Conservation (phyloP, 1,140 invertebrate genomes). For the Drosophila sucinea region DNA sequence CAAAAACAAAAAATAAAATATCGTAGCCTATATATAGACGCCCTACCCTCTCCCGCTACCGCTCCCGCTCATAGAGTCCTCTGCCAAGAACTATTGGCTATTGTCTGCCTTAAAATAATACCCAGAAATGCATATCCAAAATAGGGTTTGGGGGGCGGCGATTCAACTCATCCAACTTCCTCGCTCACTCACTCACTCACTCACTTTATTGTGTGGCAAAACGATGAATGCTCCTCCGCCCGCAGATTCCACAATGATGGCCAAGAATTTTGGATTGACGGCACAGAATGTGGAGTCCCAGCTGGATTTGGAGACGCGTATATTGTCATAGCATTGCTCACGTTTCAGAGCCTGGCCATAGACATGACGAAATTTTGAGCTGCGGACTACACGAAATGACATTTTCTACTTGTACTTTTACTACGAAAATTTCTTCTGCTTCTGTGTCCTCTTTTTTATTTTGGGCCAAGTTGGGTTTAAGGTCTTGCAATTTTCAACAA, state of each 20-base stretch:
- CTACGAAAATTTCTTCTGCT: neutral
- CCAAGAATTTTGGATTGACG: conserved; percentile 99
- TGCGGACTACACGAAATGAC: conserved; percentile 97
- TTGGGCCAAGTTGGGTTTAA: neutral
- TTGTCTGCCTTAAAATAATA: conserved; percentile 52
- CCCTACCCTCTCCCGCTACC: neutral
- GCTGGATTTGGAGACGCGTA: conserved; percentile 98
- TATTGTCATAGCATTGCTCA: conserved; percentile 99
- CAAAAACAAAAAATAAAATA: conserved; percentile 21
- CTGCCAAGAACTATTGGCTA: conserved; percentile 18
- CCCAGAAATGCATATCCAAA: conserved; percentile 15
- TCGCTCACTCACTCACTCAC: conserved; percentile 30
- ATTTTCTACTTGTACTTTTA: conserved; percentile 84
- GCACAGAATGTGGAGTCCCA: conserved; percentile 99
- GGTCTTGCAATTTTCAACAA: neutral
- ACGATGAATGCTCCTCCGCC: conserved; percentile 99
- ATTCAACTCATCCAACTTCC: conserved; percentile 15
- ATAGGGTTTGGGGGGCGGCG: conserved; percentile 17
- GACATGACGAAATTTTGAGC: conserved; percentile 99
- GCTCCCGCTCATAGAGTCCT: neutral
- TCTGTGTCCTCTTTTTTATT: conserved; percentile 16
- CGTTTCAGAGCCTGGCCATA: conserved; percentile 98
- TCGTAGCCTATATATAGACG: conserved; percentile 49
- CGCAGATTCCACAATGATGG: conserved; percentile 99
- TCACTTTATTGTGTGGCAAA: conserved; percentile 97